A percentile compares a stretch with the other conserved stretches of the same genome.
Conservation (phyloP, 2,797 vertebrate species). For the Poeciliopsis gracilis region DNA sequence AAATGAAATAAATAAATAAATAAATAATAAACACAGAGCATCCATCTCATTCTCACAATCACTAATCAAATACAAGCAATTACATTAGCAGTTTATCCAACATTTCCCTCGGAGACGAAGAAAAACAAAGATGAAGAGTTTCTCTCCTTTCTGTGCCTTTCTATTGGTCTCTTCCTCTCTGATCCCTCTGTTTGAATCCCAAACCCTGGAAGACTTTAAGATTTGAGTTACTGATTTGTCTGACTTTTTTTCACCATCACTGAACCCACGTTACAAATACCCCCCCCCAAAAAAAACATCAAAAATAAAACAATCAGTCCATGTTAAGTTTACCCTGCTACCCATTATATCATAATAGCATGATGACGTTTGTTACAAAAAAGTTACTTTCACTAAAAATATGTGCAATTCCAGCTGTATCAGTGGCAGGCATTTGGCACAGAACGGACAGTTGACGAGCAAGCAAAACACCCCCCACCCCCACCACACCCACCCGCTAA, state of each 20-base stretch:
- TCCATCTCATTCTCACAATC: constrained; percentile 45
- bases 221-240: constrained; percentile 60
- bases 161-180: constrained; percentile 66
- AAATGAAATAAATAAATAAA: constrained; percentile 44
- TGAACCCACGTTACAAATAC: constrained; percentile 12
- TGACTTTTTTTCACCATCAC: constrained; percentile 23
- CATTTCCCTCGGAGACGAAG: constrained; percentile 57
- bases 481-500: constrained; percentile 11
- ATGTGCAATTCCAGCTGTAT: constrained; percentile 71
- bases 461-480: constrained; percentile 59
- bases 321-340: constrained; percentile 62
- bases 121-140: constrained; percentile 74
- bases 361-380: constrained; percentile 61
- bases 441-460: constrained; percentile 64
- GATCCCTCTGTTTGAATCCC: constrained; percentile 55
- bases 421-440: constrained; percentile 77
- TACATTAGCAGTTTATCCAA: constrained; percentile 52
- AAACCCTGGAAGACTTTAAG: constrained; percentile 80
- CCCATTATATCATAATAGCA: constrained; percentile 41
- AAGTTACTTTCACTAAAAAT: constrained; percentile 61
- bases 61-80: constrained; percentile 44
- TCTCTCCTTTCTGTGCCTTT: constrained; percentile 73
- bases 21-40: constrained; percentile 28
- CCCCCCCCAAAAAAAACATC: background rate
- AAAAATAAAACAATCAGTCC: constrained; percentile 8